A percentile compares a stretch with the other conserved stretches of the same genome.
These are phyloP conservation scores for Dinomys branickii DNA, from an alignment of 2,113 vertebrate genomes.

Conservation along the genomic window DNA sequence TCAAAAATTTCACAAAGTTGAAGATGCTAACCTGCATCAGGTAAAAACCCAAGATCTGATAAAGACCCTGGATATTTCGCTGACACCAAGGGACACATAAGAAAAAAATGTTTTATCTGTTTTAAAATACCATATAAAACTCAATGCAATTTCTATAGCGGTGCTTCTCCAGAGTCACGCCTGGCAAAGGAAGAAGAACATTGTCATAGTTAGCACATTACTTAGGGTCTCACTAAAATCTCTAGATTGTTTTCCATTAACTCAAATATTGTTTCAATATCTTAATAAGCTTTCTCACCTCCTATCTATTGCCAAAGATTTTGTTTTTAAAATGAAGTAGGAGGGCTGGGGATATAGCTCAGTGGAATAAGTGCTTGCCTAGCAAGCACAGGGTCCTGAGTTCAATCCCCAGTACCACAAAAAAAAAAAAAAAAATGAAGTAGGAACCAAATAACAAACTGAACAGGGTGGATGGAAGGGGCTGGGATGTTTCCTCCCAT, in stretches of 20 bases:
- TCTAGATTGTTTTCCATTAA: background rate
- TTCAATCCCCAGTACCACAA: too few relatives aligned
- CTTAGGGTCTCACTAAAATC: constrained; percentile 1
- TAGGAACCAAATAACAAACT: background rate
- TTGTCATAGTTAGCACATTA: background rate
- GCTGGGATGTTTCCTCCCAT: background rate
- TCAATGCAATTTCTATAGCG: background rate
- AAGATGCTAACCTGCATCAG: background rate
- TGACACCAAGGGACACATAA: background rate
- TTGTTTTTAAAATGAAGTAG: constrained; percentile 19
- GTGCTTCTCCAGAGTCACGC: background rate
- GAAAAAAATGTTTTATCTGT: background rate
- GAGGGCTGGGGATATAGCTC: too few relatives aligned
- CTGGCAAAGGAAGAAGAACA: background rate
- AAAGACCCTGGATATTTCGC: background rate
- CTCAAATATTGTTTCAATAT: background rate
- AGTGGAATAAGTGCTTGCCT: too few relatives aligned
- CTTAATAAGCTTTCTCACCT: background rate
- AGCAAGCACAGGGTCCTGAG: too few relatives aligned
- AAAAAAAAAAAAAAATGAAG: too few relatives aligned
- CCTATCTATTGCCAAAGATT: background rate
- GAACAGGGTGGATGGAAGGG: background rate
- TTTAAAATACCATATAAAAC: background rate
- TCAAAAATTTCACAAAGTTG: background rate
- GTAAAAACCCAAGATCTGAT: background rate